These are phyloP conservation scores for Pungitius pungitius DNA, from an alignment of 2,113 vertebrate genomes.

Conservation along the genomic window DNA sequence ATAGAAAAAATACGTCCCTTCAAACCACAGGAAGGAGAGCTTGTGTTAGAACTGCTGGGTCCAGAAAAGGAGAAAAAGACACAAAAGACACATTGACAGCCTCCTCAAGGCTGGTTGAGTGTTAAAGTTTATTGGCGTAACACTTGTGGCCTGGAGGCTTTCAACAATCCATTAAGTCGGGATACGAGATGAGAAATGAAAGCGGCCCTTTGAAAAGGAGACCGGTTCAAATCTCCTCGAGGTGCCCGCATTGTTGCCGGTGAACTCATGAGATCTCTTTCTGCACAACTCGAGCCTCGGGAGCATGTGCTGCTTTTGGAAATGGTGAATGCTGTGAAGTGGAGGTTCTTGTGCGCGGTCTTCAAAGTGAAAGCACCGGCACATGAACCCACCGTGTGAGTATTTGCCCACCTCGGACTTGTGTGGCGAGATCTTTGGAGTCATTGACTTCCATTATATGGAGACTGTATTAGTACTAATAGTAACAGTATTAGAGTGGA, in stretches of 20 bases:
- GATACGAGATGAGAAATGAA: constrained; percentile 34
- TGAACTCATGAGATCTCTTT: constrained; percentile 20
- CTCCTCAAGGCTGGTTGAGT: constrained; percentile 20
- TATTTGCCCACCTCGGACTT: constrained; percentile 10
- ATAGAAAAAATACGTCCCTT: constrained; percentile 11
- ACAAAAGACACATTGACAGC: constrained; percentile 12
- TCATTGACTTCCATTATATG: neutral
- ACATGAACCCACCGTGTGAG: neutral
- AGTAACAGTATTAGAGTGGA: neutral
- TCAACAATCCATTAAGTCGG: constrained; percentile 33
- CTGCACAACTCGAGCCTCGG: neutral
- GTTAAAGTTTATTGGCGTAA: constrained; percentile 28
- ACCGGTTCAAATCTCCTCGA: constrained; percentile 17
- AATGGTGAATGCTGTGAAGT: neutral
- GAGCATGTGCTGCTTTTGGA: constrained; percentile 21
- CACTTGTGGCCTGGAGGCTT: constrained; percentile 30
- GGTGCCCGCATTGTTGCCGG: constrained; percentile 28
- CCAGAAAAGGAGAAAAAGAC: neutral
- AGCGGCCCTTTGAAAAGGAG: constrained; percentile 33
- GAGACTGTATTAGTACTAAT: too few species aligned
- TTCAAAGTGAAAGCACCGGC: neutral
- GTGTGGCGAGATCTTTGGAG: neutral
- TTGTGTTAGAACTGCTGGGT: neutral
- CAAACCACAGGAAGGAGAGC: neutral
- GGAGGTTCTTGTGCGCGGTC: neutral